Conservation (phyloP, 2,113 vertebrate genomes). For the Microcebus lehilahytsara region DNA sequence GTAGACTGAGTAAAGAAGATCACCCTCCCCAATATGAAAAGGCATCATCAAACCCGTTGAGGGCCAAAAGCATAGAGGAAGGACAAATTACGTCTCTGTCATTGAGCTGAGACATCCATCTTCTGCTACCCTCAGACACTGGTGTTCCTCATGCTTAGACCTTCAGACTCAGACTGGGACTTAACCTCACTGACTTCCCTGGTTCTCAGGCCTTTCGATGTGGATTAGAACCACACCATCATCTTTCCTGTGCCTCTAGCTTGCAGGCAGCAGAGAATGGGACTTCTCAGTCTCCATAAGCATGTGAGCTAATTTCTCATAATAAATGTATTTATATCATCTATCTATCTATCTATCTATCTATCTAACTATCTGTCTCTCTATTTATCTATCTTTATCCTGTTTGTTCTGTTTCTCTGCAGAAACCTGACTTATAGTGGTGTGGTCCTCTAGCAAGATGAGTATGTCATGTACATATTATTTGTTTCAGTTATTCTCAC, state of each 20-base stretch:
- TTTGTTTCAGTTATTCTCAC: slow-evolving; percentile 52
- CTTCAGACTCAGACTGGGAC: too few species aligned
- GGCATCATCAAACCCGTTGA: too few species aligned
- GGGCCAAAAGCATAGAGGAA: accelerated
- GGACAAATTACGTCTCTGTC: background rate
- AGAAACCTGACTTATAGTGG: background rate
- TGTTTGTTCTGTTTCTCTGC: background rate
- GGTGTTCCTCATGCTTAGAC: background rate
- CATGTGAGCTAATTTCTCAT: background rate
- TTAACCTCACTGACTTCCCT: background rate
- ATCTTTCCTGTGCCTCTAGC: too few species aligned
- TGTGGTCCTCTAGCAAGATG: background rate
- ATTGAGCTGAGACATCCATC: background rate
- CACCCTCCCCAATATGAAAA: background rate
- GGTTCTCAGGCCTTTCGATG: too few species aligned
- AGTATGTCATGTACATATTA: background rate
- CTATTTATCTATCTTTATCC: too few species aligned
- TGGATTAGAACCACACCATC: background rate
- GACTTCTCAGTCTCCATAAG: background rate
- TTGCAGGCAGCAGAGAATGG: background rate
- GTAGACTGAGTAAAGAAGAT: too few species aligned
- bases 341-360: too few species aligned
- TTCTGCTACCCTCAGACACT: too few species aligned
- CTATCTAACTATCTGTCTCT: too few species aligned
- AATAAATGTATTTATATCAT: background rate